Conservation (phyloP, 2,888 invertebrate species). For the Cerastis leucographa region DNA sequence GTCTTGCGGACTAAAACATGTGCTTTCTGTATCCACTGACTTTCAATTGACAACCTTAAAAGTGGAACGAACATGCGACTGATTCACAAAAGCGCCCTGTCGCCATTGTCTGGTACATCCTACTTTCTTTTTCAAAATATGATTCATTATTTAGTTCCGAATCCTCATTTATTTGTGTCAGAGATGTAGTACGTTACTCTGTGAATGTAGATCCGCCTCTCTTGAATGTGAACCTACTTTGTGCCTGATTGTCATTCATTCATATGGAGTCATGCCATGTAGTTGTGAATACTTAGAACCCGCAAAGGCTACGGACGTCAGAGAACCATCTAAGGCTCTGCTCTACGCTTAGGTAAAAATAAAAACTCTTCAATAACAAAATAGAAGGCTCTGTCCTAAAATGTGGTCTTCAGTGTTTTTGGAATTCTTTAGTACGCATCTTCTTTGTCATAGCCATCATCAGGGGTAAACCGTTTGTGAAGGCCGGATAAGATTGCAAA, state of each 20-base stretch:
- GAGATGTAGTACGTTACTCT: constrained; percentile 37
- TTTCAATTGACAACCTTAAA: constrained; percentile 22
- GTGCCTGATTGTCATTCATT: constrained; percentile 50
- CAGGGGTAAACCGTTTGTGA: too few relatives aligned
- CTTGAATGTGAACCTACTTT: constrained; percentile 44
- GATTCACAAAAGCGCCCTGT: constrained; percentile 46
- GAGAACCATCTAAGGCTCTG: constrained; percentile 41
- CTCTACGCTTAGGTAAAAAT: constrained; percentile 37
- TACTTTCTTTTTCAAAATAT: constrained; percentile 60
- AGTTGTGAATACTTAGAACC: constrained; percentile 35
- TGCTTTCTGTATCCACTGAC: background rate
- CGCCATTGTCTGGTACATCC: constrained; percentile 42
- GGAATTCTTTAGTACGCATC: background rate
- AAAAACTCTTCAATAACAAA: constrained; percentile 32
- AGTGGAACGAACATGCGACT: constrained; percentile 27
- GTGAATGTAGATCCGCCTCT: constrained; percentile 57
- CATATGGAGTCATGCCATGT: constrained; percentile 46
- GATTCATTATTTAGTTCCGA: constrained; percentile 55
- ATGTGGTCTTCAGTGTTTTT: background rate
- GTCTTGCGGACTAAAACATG: background rate
- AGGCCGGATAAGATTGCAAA: too few relatives aligned
- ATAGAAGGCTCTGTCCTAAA: constrained; percentile 17
- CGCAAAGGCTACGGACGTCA: constrained; percentile 42
- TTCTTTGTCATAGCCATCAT: background rate
- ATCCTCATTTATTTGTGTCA: constrained; percentile 56